A percentile compares a stretch with the other conserved stretches of the same genome.
These are phyloP conservation scores for Ibidorhyncha struthersii DNA, from an alignment of 2,113 vertebrate genomes.

Conservation along the genomic window DNA sequence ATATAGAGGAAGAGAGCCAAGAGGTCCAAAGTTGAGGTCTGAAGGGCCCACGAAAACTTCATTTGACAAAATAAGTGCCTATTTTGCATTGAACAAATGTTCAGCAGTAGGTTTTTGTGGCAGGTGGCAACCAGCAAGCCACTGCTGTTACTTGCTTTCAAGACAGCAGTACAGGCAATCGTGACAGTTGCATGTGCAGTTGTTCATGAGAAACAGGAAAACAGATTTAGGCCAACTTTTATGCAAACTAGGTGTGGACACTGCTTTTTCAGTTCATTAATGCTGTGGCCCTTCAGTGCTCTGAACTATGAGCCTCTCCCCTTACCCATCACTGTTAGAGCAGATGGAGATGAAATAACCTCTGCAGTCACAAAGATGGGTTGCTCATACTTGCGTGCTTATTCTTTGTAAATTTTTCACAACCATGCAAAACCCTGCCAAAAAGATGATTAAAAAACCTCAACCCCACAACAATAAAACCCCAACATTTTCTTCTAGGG, in stretches of 20 bases:
- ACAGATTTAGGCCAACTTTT: background rate
- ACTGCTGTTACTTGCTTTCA: background rate
- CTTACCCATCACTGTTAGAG: background rate
- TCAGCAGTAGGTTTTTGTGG: background rate
- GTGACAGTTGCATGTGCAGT: background rate
- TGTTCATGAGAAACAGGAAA: background rate
- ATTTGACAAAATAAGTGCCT: background rate
- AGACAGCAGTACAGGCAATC: background rate
- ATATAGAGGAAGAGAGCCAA: background rate
- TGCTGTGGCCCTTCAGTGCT: slow-evolving; percentile 18
- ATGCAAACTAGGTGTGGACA: background rate
- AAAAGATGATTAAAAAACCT: slow-evolving; percentile 21
- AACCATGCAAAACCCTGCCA: slow-evolving; percentile 32
- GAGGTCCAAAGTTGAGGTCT: slow-evolving; percentile 35
- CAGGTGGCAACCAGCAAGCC: background rate
- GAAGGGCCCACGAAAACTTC: background rate
- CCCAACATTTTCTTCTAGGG: background rate
- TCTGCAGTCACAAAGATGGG: background rate
- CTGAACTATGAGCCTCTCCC: background rate
- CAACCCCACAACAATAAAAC: slow-evolving; percentile 31
- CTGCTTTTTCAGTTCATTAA: background rate
- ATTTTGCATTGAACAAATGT: background rate
- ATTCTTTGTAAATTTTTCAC: slow-evolving; percentile 39
- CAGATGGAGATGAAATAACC: slow-evolving; percentile 1
- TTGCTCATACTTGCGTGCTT: background rate